phyloP scores from a whole-genome alignment of 2,113 vertebrate genomes.

The Eublepharis macularius region DNA sequence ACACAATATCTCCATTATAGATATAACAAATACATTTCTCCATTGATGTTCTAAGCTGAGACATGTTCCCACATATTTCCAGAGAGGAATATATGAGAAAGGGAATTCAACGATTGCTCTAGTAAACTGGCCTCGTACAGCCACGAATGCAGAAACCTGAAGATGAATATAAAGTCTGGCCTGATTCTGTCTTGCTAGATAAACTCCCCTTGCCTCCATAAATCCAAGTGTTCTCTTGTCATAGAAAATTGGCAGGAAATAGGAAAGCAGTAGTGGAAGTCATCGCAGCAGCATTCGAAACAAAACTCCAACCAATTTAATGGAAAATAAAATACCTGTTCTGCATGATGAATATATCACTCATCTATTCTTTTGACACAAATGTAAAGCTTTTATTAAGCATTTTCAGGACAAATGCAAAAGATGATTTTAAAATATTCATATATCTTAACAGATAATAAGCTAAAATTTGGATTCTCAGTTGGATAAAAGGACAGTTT shows the following conservation, averaged over 20 bases:
- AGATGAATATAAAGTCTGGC: conserved; percentile 57
- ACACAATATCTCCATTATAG: conserved; percentile 39
- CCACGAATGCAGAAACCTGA: conserved; percentile 59
- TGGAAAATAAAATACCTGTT: conserved; percentile 44
- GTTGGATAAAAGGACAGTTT: neutral
- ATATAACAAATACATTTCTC: conserved; percentile 50
- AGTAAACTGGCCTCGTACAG: conserved; percentile 56
- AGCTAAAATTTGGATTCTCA: conserved; percentile 30
- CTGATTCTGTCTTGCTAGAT: conserved; percentile 62
- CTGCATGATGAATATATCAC: conserved; percentile 48
- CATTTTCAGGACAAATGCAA: conserved; percentile 46
- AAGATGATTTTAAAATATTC: conserved; percentile 42
- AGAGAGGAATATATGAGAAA: conserved; percentile 48
- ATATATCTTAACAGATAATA: neutral
- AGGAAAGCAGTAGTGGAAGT: conserved; percentile 38
- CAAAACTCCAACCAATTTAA: neutral
- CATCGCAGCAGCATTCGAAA: neutral
- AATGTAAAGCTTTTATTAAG: conserved; percentile 36
- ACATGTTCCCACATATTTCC: conserved; percentile 43
- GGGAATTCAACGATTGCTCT: conserved; percentile 41
- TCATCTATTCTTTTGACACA: conserved; percentile 35
- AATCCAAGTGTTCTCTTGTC: conserved; percentile 49
- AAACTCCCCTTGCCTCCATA: conserved; percentile 44
- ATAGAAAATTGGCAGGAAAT: conserved; percentile 52
- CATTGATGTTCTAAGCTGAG: conserved; percentile 52